Evolutionary conservation across 2,113 vertebrate species (phyloP), one percentile per base, ranked within the genome.

Genomic region (Halichoeres trimaculatus): DNA sequence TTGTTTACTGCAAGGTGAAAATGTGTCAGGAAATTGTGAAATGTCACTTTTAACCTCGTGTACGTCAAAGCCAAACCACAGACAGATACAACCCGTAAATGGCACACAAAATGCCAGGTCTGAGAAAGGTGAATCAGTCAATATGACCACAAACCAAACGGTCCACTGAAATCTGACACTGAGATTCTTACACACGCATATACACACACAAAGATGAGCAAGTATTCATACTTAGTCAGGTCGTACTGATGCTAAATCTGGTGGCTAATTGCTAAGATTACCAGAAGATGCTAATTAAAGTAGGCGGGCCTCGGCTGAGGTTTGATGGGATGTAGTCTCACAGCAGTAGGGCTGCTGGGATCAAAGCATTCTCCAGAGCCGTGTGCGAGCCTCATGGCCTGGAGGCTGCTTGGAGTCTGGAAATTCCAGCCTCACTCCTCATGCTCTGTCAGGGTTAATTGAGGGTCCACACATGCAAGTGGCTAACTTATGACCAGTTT

Each of bases 361-460:
- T 86, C 72, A 71, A 83, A 83, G 79, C 65, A n/a, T 71, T 71
- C 40, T 65, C 35, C 58, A 43, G 11, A 68, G 16, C 23, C 6
- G 10, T 41, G 51, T 52, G 63, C 72, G 58, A 63, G 41, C 51
- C 35, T 70, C 40, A 22, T 52, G 54, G 45, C 65, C 62, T 64
- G 0, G 38, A 57, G 56, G 40, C 70, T 62, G 20, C 23, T 64
- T 38, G 47, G 48, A 35, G 47, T 64, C 76, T 91, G 90, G 90
- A 91, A 93, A 78, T 91, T 1, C 81, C 83, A 74, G 43, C 41
- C 57, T 22, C 24, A 48, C 45, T 65, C 67, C 67, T 74, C 26
- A 4, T 69, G 65, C 70, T 54, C 26, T 17, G 22, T 30, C 47
- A 30, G 65, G 56, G 74, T 78, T 61, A 77, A 55, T 68, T 43